Conservation (phyloP, 2,797 vertebrate genomes). For the Crotalus adamanteus region DNA sequence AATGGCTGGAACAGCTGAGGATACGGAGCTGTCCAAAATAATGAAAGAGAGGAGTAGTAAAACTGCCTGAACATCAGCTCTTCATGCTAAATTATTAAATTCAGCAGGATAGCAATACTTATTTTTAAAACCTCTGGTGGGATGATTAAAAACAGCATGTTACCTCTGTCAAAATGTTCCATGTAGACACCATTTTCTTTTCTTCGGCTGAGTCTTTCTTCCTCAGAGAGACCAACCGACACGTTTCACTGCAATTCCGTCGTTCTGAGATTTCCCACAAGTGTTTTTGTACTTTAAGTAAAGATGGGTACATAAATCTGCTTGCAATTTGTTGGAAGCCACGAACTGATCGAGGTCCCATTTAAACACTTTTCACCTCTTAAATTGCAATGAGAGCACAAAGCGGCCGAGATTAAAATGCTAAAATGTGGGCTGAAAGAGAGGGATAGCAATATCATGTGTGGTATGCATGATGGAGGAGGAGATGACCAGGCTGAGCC, state of each 20-base stretch:
- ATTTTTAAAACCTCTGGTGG: neutral
- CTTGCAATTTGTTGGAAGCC: too few relatives aligned
- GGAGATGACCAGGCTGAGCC: neutral
- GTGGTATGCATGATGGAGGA: neutral
- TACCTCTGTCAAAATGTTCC: neutral
- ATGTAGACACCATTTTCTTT: neutral
- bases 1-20: neutral
- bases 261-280: neutral
- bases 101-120: neutral
- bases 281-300: neutral
- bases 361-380: neutral
- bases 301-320: neutral
- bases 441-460: neutral
- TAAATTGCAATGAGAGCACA: neutral
- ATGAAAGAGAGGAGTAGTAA: neutral
- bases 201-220: too few relatives aligned
- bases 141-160: neutral
- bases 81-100: constrained; percentile 3
- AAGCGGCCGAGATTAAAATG: neutral
- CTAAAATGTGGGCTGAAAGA: neutral
- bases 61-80: neutral
- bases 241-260: neutral
- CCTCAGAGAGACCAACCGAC: neutral
- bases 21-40: neutral
- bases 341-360: too few relatives aligned